Evolutionary conservation across 2,888 invertebrate species (phyloP).

Genomic region (Cataglyphis altisquamis): DNA sequence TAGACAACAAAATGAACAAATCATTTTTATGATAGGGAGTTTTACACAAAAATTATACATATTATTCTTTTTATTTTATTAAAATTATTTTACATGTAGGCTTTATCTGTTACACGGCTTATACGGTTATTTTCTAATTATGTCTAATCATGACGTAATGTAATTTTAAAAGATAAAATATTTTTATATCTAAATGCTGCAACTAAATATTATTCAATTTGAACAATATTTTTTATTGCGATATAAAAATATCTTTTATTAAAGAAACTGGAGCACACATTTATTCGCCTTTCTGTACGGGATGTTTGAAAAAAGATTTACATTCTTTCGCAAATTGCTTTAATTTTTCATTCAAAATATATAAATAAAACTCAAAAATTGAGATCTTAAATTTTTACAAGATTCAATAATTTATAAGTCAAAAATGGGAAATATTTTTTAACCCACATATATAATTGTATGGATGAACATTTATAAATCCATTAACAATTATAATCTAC

Average conservation of each 20-base stretch:
- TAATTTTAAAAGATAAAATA: not conserved
- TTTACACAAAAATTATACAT: not conserved
- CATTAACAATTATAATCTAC: not conserved
- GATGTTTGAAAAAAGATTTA: not conserved
- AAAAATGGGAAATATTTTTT: not conserved
- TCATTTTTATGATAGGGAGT: not conserved
- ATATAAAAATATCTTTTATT: conserved; percentile 10
- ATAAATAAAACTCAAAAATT: not conserved
- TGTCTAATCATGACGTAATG: not conserved
- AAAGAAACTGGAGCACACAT: not conserved
- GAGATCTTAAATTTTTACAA: not conserved
- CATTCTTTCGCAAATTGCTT: conserved; percentile 6
- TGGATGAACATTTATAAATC: not conserved
- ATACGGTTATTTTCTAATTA: not conserved
- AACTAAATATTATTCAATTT: not conserved
- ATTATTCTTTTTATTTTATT: not conserved
- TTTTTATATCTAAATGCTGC: not conserved
- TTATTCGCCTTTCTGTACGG: not conserved
- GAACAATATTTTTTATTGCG: not conserved
- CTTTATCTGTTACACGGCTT: not conserved
- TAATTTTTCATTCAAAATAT: conserved; percentile 1
- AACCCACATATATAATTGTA: not conserved
- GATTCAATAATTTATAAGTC: conserved; percentile 1
- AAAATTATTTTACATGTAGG: not conserved
- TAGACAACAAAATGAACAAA: not conserved